Base-by-base conservation (phyloP, 2,797 vertebrate genomes). In the Scolopax rusticola region DNA sequence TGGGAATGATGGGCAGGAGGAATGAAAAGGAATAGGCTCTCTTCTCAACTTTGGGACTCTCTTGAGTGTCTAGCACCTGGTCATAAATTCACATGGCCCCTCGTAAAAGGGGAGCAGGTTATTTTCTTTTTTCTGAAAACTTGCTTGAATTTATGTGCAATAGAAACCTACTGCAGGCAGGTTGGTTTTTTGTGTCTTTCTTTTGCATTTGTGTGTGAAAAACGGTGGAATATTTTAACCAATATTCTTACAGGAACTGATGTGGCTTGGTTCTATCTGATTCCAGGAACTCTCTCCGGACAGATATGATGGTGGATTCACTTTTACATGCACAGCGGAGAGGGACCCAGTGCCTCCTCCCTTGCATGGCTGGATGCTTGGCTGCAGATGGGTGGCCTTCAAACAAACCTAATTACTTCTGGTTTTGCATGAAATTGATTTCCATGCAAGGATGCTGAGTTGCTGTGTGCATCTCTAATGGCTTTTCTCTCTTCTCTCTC, bases 391-490 rank as follows among this genome's bases (percentile, higher is more conserved):
- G 94, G 70, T 94, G 89, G 84, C 87, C 88, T 97, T 95, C 94
- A 96, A 94, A 84, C 65, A 95, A 84, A 81, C 91, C 94, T 93
- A 95, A 95, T 95, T 92, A 91, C 56, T 97, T 95, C 91, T 97
- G 91, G 59, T 98, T 99, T 99, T 99, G 99, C 99, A 99, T 99
- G 99, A 97, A 97, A 97, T 87, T 90, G 74, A 80, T 90, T 93
- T 97, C 97, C 99, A 99, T 99, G 99, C 99, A 99, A 99, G 98
- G 78, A 89, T 85, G n/a, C 82, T 79, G 92, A 89, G 71, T 92
- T 97, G 95, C 97, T 95, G 96, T 97, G 97, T 97, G 96, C 93
- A 95, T 88, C 97, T 97, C 98, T 98, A 99, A 99, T 99, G 97
- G 86, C 93, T 85, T 97, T 96, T 98, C 96, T 98, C 73, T 97